A percentile compares a stretch with the other conserved stretches of the same genome.
Conservation (phyloP, 2,888 invertebrate species). For the Encarsia formosa region DNA sequence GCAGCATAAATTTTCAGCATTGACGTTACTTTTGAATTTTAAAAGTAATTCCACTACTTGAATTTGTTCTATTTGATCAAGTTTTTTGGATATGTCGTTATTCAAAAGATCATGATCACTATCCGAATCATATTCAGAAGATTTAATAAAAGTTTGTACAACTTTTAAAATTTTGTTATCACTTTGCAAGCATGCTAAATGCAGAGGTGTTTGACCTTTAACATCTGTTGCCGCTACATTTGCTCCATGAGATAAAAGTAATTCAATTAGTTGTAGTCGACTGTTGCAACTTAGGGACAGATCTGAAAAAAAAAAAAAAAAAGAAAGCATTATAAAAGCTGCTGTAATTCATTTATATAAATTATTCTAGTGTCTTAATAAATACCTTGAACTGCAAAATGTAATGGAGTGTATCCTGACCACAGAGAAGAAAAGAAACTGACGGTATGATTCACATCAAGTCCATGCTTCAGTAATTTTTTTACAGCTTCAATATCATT, state of each 20-base stretch:
- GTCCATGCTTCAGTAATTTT: constrained; percentile 9
- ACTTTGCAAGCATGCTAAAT: constrained; percentile 16
- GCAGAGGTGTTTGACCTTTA: constrained; percentile 17
- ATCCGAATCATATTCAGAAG: neutral
- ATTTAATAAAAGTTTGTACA: neutral
- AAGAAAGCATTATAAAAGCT: neutral
- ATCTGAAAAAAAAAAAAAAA: constrained; percentile 8
- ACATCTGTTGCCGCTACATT: constrained; percentile 13
- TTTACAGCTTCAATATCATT: constrained; percentile 12
- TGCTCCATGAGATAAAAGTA: constrained; percentile 11
- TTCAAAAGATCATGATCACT: neutral
- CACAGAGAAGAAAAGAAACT: constrained; percentile 2
- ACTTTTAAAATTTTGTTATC: constrained; percentile 10
- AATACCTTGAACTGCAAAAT: constrained; percentile 21
- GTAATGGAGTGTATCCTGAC: constrained; percentile 20
- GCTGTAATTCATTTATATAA: neutral
- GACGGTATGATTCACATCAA: constrained; percentile 10
- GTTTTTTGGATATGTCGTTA: neutral
- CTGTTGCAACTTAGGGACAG: neutral
- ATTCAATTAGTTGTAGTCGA: constrained; percentile 7
- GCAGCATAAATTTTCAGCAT: constrained; percentile 7
- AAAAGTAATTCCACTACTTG: constrained; percentile 18
- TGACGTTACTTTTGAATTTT: constrained; percentile 13
- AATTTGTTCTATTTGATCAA: constrained; percentile 5
- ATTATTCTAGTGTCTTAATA: neutral